Conservation (phyloP, 1,140 invertebrate species). For the Leptinotarsa texana region DNA sequence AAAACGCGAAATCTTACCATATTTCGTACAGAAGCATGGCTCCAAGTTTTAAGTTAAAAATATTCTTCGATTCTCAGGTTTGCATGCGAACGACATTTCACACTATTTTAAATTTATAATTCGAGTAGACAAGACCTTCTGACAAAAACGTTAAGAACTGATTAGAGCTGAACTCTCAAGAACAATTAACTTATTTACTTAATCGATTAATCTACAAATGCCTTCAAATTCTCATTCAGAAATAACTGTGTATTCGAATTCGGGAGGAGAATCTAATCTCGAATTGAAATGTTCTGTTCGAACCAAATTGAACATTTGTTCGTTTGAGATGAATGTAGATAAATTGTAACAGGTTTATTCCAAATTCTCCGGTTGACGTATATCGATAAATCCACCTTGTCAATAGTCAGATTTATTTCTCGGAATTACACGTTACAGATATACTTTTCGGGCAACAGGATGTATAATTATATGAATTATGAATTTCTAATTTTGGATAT, state of each 20-base stretch:
- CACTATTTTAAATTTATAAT: too few species aligned
- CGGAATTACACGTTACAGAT: slow-evolving; percentile 3
- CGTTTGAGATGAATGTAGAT: slow-evolving; percentile 5
- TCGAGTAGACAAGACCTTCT: too few species aligned
- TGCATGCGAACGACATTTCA: too few species aligned
- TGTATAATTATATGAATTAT: slow-evolving; percentile 9
- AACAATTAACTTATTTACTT: background rate
- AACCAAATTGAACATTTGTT: slow-evolving; percentile 1
- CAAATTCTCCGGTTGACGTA: background rate
- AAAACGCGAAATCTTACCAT: too few species aligned
- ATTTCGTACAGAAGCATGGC: too few species aligned
- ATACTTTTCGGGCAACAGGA: slow-evolving; percentile 2
- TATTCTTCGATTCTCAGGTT: too few species aligned
- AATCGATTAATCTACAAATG: background rate
- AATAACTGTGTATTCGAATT: background rate
- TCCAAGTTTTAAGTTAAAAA: too few species aligned
- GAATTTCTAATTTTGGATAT: slow-evolving; percentile 1
- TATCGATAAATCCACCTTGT: background rate
- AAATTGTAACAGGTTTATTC: slow-evolving; percentile 6
- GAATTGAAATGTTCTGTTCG: background rate
- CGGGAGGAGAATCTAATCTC: background rate
- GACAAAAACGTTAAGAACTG: too few species aligned
- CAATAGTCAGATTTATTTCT: background rate
- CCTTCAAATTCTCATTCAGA: background rate
- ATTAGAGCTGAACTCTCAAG: background rate